These are phyloP conservation scores for Pogonocichla stellata DNA, from an alignment of 2,113 vertebrate species.

Conservation along the genomic window DNA sequence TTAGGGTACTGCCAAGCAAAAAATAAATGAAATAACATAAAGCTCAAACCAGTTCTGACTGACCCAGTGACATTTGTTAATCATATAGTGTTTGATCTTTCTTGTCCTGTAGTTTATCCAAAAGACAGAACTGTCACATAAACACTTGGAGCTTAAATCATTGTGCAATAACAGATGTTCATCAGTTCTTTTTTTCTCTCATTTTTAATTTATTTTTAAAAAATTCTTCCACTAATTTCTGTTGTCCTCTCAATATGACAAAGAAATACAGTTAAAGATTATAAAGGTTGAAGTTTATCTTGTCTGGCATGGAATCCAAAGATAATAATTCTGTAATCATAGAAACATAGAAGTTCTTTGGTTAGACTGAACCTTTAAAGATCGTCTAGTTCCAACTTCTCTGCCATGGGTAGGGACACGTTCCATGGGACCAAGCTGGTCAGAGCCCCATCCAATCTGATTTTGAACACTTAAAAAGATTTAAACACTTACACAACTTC, in stretches of 20 bases:
- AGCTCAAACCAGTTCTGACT: background rate
- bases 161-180: background rate
- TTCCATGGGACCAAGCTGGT: background rate
- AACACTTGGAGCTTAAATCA: background rate
- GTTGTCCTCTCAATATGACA: background rate
- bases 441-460: background rate
- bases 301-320: background rate
- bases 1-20: background rate
- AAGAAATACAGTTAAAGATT: background rate
- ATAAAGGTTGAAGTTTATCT: background rate
- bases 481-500: background rate
- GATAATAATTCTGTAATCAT: background rate
- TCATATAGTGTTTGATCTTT: background rate
- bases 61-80: background rate
- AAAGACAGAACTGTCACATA: background rate
- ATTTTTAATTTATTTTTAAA: background rate
- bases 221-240: background rate
- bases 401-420: rapidly evolving
- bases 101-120: background rate
- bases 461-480: background rate
- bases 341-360: background rate
- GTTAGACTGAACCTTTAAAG: background rate
- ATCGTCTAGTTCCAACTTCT: background rate
- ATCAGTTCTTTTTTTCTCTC: background rate
- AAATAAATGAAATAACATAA: background rate